A percentile compares a stretch with the other conserved stretches of the same genome.
phyloP scores from a whole-genome alignment of 2,797 vertebrate genomes.

The Botia almorhae region DNA sequence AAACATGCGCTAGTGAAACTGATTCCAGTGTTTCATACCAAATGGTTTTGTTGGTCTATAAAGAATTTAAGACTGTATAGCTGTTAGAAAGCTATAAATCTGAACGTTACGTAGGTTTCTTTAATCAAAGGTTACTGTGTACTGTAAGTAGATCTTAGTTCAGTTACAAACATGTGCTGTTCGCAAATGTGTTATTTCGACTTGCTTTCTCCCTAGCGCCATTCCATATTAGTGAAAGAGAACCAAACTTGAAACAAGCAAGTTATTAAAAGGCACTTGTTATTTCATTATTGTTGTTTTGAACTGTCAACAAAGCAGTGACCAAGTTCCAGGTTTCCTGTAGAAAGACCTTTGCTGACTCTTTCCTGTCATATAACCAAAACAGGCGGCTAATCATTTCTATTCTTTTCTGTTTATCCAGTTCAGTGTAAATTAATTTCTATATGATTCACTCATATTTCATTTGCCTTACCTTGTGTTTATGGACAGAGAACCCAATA shows the following conservation, averaged over 20 bases:
- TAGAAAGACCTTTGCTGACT: neutral
- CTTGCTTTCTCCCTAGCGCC: neutral
- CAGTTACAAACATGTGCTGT: neutral
- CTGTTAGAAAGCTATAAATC: neutral
- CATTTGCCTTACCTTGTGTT: neutral
- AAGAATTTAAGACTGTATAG: neutral
- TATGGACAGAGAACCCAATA: neutral
- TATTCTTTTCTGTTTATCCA: neutral
- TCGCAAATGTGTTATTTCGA: neutral
- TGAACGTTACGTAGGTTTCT: neutral
- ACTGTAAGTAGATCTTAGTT: conserved; percentile 10
- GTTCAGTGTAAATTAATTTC: neutral
- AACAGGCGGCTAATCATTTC: neutral
- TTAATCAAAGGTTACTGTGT: conserved; percentile 4
- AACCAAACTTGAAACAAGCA: neutral
- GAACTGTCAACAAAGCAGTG: neutral
- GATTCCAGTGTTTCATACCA: conserved; percentile 11
- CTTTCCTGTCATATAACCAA: neutral
- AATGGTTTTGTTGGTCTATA: neutral
- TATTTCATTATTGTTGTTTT: neutral
- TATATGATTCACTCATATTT: neutral
- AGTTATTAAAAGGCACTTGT: neutral
- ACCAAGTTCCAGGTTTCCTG: conserved; percentile 10
- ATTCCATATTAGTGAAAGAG: conserved; percentile 7
- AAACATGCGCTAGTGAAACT: neutral